A percentile compares a stretch with the other conserved stretches of the same genome.
Evolutionary conservation across 2,113 vertebrate species (phyloP).

Genomic region (Nyctibius bracteatus): DNA sequence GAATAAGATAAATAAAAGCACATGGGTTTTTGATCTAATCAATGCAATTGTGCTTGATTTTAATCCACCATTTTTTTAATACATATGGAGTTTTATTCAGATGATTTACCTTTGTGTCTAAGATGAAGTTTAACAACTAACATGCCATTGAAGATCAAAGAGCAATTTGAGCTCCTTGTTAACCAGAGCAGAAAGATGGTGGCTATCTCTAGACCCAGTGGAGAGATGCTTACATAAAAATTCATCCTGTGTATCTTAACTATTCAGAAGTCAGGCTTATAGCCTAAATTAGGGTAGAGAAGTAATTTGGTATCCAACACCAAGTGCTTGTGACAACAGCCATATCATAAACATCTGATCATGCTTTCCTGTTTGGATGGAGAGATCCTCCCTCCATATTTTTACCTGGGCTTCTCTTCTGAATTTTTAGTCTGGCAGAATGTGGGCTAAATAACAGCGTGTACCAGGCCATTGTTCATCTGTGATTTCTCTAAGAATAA

Average conservation of each 20-base stretch:
- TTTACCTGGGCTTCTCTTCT: not conserved
- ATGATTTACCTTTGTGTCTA: not conserved
- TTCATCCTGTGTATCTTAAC: not conserved
- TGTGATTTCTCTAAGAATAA: not conserved
- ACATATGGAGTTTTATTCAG: not conserved
- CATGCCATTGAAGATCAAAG: not conserved
- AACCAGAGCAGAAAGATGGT: not conserved
- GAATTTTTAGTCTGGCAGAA: not conserved
- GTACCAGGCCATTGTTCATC: not conserved
- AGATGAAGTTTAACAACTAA: not conserved
- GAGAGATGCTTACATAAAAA: not conserved
- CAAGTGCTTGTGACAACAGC: not conserved
- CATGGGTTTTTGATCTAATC: not conserved
- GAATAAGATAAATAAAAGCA: not conserved
- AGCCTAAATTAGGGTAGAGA: not conserved
- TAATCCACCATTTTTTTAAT: not conserved
- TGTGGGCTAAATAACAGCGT: not conserved
- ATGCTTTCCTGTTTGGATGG: not conserved
- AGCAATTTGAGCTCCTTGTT: not conserved
- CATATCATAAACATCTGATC: not conserved
- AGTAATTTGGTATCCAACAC: not conserved
- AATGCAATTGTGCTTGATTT: not conserved
- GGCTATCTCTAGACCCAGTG: not conserved
- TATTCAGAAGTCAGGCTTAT: not conserved
- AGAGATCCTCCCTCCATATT: not conserved